A percentile compares a stretch with the other conserved stretches of the same genome.
Conservation (phyloP, 1,140 invertebrate species). For the Rhagoletis pomonella region DNA sequence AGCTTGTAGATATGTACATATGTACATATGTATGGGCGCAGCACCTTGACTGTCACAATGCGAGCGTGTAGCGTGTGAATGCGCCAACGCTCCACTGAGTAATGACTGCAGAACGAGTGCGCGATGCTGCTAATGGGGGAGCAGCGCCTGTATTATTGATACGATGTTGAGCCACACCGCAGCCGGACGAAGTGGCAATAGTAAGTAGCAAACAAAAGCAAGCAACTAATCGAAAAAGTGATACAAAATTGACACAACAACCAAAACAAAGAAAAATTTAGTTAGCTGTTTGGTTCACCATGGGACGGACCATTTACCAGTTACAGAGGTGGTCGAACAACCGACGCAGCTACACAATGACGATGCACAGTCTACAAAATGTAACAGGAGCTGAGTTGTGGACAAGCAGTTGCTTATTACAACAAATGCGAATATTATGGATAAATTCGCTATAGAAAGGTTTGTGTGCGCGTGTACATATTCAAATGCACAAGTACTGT, state of each 20-base stretch:
- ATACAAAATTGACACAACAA: not conserved
- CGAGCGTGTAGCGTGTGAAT: constrained; percentile 7
- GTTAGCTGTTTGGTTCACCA: not conserved
- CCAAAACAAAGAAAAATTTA: constrained; percentile 25
- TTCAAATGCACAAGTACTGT: not conserved
- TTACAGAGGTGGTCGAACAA: not conserved
- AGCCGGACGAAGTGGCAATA: not conserved
- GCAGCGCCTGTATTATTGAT: not conserved
- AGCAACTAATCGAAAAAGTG: constrained; percentile 13
- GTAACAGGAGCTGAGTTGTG: constrained; percentile 64
- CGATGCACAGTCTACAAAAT: constrained; percentile 72
- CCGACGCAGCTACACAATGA: constrained; percentile 65
- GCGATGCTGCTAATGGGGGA: constrained; percentile 1
- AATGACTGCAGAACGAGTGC: constrained; percentile 11
- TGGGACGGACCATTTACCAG: not conserved
- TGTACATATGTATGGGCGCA: not conserved
- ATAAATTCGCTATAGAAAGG: constrained; percentile 7
- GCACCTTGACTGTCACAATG: constrained; percentile 6
- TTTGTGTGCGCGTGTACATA: not conserved
- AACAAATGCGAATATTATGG: constrained; percentile 54
- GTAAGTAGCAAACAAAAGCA: too few species aligned
- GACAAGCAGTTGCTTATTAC: constrained; percentile 45
- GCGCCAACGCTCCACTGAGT: constrained; percentile 5
- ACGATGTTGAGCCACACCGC: not conserved
- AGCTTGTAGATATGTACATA: not conserved